phyloP scores from a whole-genome alignment of 92 coral and sea anemone species.

The Epizoanthus scotinus region DNA sequence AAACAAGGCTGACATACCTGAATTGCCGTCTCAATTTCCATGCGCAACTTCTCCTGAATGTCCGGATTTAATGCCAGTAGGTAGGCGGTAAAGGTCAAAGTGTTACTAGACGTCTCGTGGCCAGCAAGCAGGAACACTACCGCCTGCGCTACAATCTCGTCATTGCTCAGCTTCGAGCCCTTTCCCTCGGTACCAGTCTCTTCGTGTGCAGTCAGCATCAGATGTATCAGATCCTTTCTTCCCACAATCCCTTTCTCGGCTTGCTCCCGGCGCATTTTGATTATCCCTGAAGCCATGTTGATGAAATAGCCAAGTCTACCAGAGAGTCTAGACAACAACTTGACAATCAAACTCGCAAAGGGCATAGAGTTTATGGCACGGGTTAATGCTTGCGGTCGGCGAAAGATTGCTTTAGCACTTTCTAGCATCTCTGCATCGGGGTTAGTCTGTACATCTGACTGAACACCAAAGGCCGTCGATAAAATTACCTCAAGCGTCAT shows the following conservation, averaged over 20 bases:
- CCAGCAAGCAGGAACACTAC: constrained; percentile 27
- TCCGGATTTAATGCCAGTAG: constrained; percentile 24
- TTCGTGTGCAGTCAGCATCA: constrained; percentile 70
- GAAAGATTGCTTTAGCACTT: constrained; percentile 36
- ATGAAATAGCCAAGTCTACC: constrained; percentile 6
- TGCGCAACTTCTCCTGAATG: constrained; percentile 16
- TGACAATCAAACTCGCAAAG: not conserved
- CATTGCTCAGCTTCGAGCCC: constrained; percentile 38
- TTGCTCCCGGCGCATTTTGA: constrained; percentile 49
- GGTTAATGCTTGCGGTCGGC: constrained; percentile 19
- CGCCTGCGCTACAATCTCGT: constrained; percentile 36
- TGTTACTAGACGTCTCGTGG: constrained; percentile 28
- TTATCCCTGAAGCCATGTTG: constrained; percentile 50
- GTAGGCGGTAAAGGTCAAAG: constrained; percentile 26
- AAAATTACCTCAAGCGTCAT: constrained; percentile 29
- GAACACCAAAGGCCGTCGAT: constrained; percentile 18
- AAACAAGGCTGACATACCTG: constrained; percentile 6
- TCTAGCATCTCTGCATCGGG: constrained; percentile 8
- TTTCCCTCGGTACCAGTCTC: constrained; percentile 53
- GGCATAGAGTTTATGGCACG: constrained; percentile 9
- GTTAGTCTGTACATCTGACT: constrained; percentile 25
- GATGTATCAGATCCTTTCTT: constrained; percentile 63
- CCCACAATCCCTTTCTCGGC: constrained; percentile 33
- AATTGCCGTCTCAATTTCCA: constrained; percentile 22
- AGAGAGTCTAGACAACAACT: not conserved